Base-by-base conservation (phyloP, 2,888 invertebrate species). In the Acanthoscelides obtectus region DNA sequence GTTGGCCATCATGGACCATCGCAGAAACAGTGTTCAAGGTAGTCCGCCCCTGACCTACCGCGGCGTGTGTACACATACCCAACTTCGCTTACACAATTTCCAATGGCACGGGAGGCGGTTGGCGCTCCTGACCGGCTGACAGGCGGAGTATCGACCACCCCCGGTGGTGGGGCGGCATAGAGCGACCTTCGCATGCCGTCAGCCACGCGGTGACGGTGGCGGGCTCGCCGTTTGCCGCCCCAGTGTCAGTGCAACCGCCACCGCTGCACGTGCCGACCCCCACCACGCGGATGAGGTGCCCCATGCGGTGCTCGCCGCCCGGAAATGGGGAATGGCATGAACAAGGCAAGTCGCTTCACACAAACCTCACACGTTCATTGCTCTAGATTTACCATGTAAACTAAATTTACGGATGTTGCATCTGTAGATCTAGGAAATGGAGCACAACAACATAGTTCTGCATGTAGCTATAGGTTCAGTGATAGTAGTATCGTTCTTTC, bases 311-410 rank as follows among this genome's bases (percentile, higher is more conserved):
- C n/a, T 22, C 19, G 22, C 67, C 67, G 67, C 67, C 67, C 22
- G 22, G 45, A 25, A 22, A 71, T 71, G 71, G 69, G 67, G 66
- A 64, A 71, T 22, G 72, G 72, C 66, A 72, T 72, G 72, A 72
- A 68, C 67, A 72, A 72, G 72, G 72, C 70, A 72, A 70, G 72
- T 70, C 22, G n/a, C 27, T 22, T 22, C 20, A 22, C 68, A 69
- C 63, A 69, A 70, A 20, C 22, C 67, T 19, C 67, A 17, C 5
- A 20, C 20, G 1, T n/a, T 3, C 17, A 45, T 12, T 12, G 8
- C 8, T 45, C 17, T 12, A 6, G 12, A 1, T 45, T 45, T 1
- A 45, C 45, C 45, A 1, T 17, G 17, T 45, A 3, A 45, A 6
- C 12, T 45, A 4, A 4, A 45, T 45, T 45, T 17, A 45, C 45